phyloP scores from a whole-genome alignment of 2,888 invertebrate species.

The Perithous albicinctus region DNA sequence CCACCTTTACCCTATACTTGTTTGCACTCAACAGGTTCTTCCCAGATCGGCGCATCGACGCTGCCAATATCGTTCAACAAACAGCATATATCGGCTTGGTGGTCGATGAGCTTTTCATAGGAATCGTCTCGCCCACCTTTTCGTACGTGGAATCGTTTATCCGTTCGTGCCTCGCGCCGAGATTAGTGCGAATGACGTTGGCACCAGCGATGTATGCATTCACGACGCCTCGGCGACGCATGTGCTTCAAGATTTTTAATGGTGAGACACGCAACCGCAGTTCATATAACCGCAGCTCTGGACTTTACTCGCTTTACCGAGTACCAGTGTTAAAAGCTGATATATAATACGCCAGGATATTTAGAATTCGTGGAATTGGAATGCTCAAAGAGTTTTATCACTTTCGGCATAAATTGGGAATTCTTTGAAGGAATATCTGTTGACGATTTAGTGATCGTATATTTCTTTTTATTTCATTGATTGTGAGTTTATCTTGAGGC shows the following conservation, averaged over 20 bases:
- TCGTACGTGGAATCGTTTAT: conserved; percentile 60
- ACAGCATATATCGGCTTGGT: conserved; percentile 37
- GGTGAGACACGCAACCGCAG: no score
- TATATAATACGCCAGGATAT: conserved; percentile 15
- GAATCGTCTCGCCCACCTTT: conserved; percentile 54
- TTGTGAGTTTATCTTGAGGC: neutral
- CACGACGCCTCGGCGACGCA: neutral
- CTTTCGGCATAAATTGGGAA: conserved; percentile 34
- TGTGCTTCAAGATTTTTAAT: neutral
- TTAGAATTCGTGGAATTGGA: neutral
- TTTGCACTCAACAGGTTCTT: conserved; percentile 55
- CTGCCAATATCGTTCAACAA: conserved; percentile 53
- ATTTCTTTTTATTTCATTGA: neutral
- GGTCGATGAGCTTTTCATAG: conserved; percentile 56
- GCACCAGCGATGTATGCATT: conserved; percentile 1
- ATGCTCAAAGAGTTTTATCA: conserved; percentile 1
- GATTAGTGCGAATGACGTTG: conserved; percentile 36
- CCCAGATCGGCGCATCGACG: conserved; percentile 49
- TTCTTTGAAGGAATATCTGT: conserved; percentile 20
- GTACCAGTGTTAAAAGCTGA: neutral
- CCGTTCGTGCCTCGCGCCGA: conserved; percentile 1
- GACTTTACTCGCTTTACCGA: conserved; percentile 3
- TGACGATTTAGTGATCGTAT: neutral
- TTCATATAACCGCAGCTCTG: neutral
- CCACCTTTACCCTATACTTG: conserved; percentile 5